Evolutionary conservation across 2,797 vertebrate species (phyloP).

Genomic region (Leptoclinus maculatus): DNA sequence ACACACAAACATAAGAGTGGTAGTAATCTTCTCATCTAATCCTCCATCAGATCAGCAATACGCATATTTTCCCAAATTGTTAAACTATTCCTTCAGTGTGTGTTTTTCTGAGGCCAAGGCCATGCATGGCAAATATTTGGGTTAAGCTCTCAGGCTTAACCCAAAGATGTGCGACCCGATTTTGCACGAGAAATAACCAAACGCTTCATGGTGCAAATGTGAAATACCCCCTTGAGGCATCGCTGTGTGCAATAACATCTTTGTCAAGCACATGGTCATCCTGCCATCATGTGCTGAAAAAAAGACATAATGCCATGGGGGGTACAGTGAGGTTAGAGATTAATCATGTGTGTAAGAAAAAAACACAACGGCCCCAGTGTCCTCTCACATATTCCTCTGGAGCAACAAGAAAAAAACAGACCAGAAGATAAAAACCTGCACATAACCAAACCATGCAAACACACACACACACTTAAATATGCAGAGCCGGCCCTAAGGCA

Average conservation of each 20-base stretch:
- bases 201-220: constrained; percentile 13
- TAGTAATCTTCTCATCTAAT: not conserved
- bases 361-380: constrained; percentile 53
- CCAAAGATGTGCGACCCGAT: not conserved
- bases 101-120: not conserved
- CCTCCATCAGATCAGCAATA: not conserved
- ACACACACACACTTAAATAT: constrained; percentile 17
- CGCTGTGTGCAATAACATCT: constrained; percentile 8
- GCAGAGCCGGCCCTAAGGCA: not conserved
- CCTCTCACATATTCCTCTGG: constrained; percentile 22
- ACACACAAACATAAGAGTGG: not conserved
- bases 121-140: not conserved
- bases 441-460: constrained; percentile 3
- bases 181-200: constrained; percentile 10
- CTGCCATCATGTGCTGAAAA: constrained; percentile 49
- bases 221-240: constrained; percentile 20
- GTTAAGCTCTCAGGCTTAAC: not conserved
- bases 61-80: not conserved
- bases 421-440: constrained; percentile 1
- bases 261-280: constrained; percentile 29
- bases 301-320: constrained; percentile 25
- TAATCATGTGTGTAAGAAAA: constrained; percentile 42
- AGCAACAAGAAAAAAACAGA: constrained; percentile 29
- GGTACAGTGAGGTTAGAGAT: constrained; percentile 27
- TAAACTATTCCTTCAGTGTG: not conserved